Base-by-base conservation (phyloP, 2,888 invertebrate genomes). In the Mesoligia furuncula region DNA sequence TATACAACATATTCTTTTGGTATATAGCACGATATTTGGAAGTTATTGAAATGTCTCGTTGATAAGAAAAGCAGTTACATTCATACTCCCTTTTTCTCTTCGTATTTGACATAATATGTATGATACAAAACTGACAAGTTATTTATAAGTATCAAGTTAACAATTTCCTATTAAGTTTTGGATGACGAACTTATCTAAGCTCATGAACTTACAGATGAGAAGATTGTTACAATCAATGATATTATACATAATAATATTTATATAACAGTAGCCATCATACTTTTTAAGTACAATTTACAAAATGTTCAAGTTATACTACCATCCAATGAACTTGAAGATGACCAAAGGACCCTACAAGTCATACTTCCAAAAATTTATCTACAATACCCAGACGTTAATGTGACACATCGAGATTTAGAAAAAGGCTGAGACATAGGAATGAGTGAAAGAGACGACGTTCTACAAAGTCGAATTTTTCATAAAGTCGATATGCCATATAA, bases 281-380 rank as follows among this genome's bases (percentile, higher is more conserved):
- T 62, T 76, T 42, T 59, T 20, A 70, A 73, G 73, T 67, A 82
- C 68, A 72, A 71, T 39, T 48, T 81, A 84, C 73, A 84, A 82
- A 76, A 59, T 66, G 51, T 79, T 81, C 45, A 64, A 72, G 61
- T 74, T 74, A 45, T 79, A n/a, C 72, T 84, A 74, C 27, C 31
- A 24, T 75, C 72, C 75, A 61, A 57, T 73, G 48, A 54, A 75
- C 27, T 70, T 45, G 48, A 39, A 70, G 73, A 75, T 59, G 54
- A 79, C 45, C 24, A 73, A 67, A 36, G 42, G 48, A 75, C 24
- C 13, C 61, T 74, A 80, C 48, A 42, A 72, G 48, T 72, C 39
- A 68, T 64, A 54, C 2, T 61, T 74, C 8, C 48, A 69, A 39
- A 71, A 71, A 31, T 3, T 27, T 31, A 39, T 24, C 9, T 36